Conservation (phyloP, 2,888 invertebrate species). For the Megastigmus dorsalis region DNA sequence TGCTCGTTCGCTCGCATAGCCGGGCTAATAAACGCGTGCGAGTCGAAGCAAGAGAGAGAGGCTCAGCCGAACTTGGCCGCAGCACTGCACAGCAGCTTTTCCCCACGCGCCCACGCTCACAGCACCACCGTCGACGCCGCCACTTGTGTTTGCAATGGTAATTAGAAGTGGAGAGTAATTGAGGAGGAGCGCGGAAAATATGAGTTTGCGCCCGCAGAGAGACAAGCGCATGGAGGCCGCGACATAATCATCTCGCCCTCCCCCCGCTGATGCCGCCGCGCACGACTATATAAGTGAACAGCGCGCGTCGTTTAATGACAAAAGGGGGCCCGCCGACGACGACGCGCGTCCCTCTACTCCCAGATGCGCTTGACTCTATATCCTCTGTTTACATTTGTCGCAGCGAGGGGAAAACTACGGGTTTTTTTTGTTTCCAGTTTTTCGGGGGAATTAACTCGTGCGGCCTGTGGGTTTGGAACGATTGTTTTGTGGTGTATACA, state of each 20-base stretch:
- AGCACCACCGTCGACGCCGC: neutral
- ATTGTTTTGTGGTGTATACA: too few species aligned
- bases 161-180: slow-evolving; percentile 70
- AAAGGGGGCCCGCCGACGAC: neutral
- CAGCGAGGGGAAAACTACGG: neutral
- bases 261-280: neutral
- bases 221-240: neutral
- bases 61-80: slow-evolving; percentile 33
- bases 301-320: slow-evolving; percentile 3
- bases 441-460: neutral
- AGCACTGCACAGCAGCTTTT: slow-evolving; percentile 45
- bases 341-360: neutral
- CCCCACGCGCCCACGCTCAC: neutral
- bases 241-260: slow-evolving; percentile 32
- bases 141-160: slow-evolving; percentile 73
- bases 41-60: neutral
- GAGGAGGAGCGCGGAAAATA: slow-evolving; percentile 57
- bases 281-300: slow-evolving; percentile 41
- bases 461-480: too few species aligned
- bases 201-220: slow-evolving; percentile 9
- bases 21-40: slow-evolving; percentile 27
- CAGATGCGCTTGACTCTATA: neutral
- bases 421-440: too few species aligned
- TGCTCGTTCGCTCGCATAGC: too few species aligned
- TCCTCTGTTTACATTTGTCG: slow-evolving; percentile 36